Percentiles rank a stretch among this genome's conserved stretches.
Conservation (phyloP, 2,113 vertebrate species). For the Callipepla squamata region DNA sequence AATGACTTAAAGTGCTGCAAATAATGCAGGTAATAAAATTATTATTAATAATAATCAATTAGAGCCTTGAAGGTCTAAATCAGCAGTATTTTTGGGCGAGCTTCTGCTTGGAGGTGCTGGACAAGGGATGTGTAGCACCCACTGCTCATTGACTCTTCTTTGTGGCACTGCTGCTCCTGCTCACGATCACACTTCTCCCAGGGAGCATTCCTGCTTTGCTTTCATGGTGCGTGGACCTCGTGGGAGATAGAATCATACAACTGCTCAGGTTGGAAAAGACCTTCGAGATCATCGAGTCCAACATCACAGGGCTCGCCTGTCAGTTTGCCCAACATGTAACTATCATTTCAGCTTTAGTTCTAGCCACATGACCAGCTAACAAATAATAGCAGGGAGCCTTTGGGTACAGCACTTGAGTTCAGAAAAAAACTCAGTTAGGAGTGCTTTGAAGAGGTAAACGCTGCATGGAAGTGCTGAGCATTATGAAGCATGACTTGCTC, state of each 20-base stretch:
- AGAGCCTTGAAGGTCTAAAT: too few relatives aligned
- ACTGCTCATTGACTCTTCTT: background rate
- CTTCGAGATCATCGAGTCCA: too few relatives aligned
- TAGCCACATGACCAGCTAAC: background rate
- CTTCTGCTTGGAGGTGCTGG: background rate
- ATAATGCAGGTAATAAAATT: background rate
- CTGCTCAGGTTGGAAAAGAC: too few relatives aligned
- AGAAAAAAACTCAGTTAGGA: background rate
- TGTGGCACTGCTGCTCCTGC: background rate
- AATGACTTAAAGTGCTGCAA: background rate
- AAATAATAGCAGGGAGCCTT: background rate
- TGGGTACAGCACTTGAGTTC: background rate
- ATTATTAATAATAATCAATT: background rate
- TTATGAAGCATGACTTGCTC: background rate
- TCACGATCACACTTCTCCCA: background rate
- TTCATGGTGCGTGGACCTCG: background rate
- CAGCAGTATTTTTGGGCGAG: background rate
- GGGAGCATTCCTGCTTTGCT: background rate
- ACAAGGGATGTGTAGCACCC: background rate
- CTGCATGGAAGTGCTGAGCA: background rate
- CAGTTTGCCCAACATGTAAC: background rate
- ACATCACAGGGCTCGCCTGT: background rate
- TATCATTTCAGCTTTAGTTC: background rate
- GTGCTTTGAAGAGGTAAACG: background rate
- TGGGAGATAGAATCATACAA: background rate